A percentile compares a stretch with the other conserved stretches of the same genome.
phyloP scores from a whole-genome alignment of 2,113 vertebrate genomes.

The Pycnonotus jocosus region DNA sequence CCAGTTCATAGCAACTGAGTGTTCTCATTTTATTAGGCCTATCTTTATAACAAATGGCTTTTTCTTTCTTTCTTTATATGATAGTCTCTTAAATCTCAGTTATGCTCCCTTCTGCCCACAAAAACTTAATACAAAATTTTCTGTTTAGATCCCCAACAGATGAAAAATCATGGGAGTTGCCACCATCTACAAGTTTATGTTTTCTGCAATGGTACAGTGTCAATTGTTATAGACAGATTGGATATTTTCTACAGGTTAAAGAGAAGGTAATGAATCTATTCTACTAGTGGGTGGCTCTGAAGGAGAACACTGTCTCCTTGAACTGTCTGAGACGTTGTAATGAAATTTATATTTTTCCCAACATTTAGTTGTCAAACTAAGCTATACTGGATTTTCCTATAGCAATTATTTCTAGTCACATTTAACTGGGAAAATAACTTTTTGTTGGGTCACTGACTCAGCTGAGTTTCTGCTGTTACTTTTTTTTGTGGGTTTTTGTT shows the following conservation, averaged over 20 bases:
- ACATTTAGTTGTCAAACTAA: not conserved
- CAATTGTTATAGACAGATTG: not conserved
- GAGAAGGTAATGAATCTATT: not conserved
- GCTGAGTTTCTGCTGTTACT: not conserved
- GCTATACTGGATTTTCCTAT: not conserved
- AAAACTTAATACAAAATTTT: not conserved
- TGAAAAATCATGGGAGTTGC: not conserved
- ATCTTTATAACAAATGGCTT: not conserved
- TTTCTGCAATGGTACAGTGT: not conserved
- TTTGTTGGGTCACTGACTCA: not conserved
- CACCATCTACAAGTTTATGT: not conserved
- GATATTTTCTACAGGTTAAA: not conserved
- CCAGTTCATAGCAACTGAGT: not conserved
- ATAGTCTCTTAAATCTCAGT: not conserved
- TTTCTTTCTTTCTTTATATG: not conserved
- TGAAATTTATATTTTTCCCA: not conserved
- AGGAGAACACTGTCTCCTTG: not conserved
- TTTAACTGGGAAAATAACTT: not conserved
- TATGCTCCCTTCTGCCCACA: not conserved
- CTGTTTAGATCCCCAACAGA: not conserved
- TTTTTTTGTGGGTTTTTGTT: not conserved
- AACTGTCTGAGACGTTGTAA: not conserved
- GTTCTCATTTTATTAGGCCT: not conserved
- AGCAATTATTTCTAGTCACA: not conserved
- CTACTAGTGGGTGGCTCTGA: not conserved